Percentiles rank a stretch among this genome's conserved stretches.
Evolutionary conservation across 2,113 vertebrate genomes (phyloP).

Genomic region (Melanocharis versteri): DNA sequence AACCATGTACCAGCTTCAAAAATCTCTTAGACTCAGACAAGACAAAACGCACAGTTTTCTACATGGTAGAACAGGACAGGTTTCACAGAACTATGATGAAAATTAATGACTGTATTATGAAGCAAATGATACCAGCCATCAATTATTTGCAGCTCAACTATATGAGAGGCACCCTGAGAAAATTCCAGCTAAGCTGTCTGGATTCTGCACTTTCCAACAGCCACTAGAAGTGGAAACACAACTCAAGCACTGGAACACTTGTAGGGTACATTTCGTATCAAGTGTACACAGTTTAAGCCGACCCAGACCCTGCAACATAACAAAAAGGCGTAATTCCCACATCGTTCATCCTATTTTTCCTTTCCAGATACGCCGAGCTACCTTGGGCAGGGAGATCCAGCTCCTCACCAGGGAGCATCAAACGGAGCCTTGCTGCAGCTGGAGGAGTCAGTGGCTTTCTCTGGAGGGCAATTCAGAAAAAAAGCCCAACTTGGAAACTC

Average conservation of each 20-base stretch:
- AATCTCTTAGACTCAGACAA: neutral
- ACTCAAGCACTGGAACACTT: neutral
- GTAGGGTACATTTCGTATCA: neutral
- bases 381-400: neutral
- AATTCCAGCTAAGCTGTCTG: neutral
- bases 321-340: neutral
- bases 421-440: neutral
- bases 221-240: neutral
- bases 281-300: neutral
- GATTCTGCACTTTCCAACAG: neutral
- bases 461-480: neutral
- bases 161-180: neutral
- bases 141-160: neutral
- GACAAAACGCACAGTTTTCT: neutral
- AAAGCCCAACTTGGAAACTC: neutral
- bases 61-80: neutral
- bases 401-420: neutral
- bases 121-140: neutral
- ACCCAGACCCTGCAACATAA: neutral
- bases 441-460: neutral
- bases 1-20: neutral
- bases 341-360: neutral
- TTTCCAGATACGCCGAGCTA: neutral
- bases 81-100: neutral
- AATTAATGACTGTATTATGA: neutral